Percentiles rank a stretch among this genome's conserved stretches.
Evolutionary conservation across 35 echinoderm and acorn worm species (phyloP).

Genomic region (Apostichopus parvimensis): DNA sequence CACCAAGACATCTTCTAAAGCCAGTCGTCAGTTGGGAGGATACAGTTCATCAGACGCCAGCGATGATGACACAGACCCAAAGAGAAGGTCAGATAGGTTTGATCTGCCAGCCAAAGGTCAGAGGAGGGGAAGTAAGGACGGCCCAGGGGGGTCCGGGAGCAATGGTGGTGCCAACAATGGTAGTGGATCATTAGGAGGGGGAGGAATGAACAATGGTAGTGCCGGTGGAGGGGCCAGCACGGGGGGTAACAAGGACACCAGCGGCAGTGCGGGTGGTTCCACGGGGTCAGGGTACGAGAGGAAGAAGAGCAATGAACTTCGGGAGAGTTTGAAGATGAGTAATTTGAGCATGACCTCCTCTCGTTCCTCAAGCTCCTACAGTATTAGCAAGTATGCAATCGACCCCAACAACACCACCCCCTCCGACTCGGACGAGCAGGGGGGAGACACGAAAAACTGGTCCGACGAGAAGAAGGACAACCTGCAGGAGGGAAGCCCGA

Average conservation of each 20-base stretch:
- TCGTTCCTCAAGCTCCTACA: slow-evolving; percentile 91
- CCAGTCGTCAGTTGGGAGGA: slow-evolving; percentile 45
- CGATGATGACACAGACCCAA: slow-evolving; percentile 91
- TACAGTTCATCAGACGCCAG: slow-evolving; percentile 99
- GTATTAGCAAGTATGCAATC: slow-evolving; percentile 98
- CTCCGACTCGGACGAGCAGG: slow-evolving; percentile 87
- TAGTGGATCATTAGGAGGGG: slow-evolving; percentile 46
- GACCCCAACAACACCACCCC: slow-evolving; percentile 98
- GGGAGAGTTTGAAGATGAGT: slow-evolving; percentile 94
- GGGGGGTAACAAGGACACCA: slow-evolving; percentile 62
- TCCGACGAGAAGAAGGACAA: slow-evolving; percentile 78
- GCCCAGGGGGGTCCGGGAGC: slow-evolving; percentile 79
- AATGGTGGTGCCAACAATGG: slow-evolving; percentile 65
- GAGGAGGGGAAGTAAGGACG: slow-evolving; percentile 94
- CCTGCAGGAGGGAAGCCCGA: slow-evolving; percentile 53
- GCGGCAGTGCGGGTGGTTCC: slow-evolving; percentile 31
- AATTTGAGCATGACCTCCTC: slow-evolving; percentile 95
- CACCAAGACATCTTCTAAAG: slow-evolving; percentile 54
- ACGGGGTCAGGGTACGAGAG: slow-evolving; percentile 70
- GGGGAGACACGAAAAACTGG: slow-evolving; percentile 49
- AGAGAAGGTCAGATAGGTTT: slow-evolving; percentile 90
- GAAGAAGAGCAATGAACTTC: slow-evolving; percentile 95
- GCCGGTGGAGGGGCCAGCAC: slow-evolving; percentile 61
- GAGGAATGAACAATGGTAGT: slow-evolving; percentile 50
- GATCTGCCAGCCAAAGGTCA: slow-evolving; percentile 71